A percentile compares a stretch with the other conserved stretches of the same genome.
Conservation (phyloP, 2,888 invertebrate species). For the Drosophila austrosaltans region DNA sequence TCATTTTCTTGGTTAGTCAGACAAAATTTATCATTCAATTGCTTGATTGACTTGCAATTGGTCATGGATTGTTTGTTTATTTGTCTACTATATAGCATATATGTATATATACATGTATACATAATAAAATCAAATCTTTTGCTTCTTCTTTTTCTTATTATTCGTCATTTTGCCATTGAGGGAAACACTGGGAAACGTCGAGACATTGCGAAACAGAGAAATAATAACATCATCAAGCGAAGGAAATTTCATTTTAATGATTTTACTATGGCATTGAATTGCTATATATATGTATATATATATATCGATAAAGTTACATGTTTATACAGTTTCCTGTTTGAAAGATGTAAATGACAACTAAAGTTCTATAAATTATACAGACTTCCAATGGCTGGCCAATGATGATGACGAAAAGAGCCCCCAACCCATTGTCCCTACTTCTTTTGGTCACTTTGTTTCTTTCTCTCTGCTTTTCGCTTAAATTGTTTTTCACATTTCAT, state of each 20-base stretch:
- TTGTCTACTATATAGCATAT: background rate
- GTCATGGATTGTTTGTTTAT: conserved; percentile 11
- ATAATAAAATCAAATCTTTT: conserved; percentile 53
- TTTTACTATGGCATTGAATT: conserved; percentile 55
- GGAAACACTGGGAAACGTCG: background rate
- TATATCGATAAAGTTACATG: background rate
- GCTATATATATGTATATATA: background rate
- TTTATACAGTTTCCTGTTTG: conserved; percentile 19
- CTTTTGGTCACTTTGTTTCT: conserved; percentile 4
- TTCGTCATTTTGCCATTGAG: background rate
- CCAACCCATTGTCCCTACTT: background rate
- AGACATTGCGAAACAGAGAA: conserved; percentile 20
- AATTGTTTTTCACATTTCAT: conserved; percentile 42
- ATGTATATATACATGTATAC: conserved; percentile 30
- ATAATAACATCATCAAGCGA: conserved; percentile 41
- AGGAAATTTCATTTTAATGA: conserved; percentile 62
- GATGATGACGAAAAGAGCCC: conserved; percentile 57
- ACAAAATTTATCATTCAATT: conserved; percentile 12
- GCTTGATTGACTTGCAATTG: conserved; percentile 14
- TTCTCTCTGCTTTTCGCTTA: background rate
- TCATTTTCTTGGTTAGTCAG: conserved; percentile 13
- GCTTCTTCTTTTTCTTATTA: background rate
- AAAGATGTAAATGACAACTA: conserved; percentile 63
- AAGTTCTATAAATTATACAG: conserved; percentile 28
- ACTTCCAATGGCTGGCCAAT: background rate